phyloP scores from a whole-genome alignment of 2,888 invertebrate species.

The Saturnia japonica region DNA sequence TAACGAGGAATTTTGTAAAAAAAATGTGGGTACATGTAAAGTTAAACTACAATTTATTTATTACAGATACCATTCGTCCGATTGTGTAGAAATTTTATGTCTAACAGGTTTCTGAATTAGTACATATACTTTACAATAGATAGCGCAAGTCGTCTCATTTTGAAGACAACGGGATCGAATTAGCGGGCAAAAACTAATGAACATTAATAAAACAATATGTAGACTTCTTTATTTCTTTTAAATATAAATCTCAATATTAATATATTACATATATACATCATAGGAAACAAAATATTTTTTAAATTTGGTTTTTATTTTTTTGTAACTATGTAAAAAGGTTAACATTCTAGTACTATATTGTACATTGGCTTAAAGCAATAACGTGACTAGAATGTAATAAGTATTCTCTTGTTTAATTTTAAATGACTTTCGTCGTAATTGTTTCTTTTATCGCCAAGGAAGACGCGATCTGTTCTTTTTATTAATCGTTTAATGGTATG shows the following conservation, averaged over 20 bases:
- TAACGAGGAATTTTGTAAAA: too few relatives aligned
- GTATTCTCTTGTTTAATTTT: slow-evolving; percentile 1
- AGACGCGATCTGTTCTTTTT: neutral
- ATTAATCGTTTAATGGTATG: neutral
- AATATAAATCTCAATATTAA: neutral
- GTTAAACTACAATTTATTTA: too few relatives aligned
- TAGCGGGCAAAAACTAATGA: neutral
- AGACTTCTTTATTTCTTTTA: neutral
- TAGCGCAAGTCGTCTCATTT: too few relatives aligned
- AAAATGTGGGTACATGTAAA: too few relatives aligned
- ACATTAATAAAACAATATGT: neutral
- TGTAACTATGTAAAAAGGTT: neutral
- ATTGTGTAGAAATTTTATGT: too few relatives aligned
- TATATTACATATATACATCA: neutral
- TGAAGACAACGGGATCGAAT: neutral
- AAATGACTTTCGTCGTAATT: neutral
- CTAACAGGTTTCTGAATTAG: too few relatives aligned
- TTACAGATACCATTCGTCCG: too few relatives aligned
- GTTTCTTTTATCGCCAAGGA: neutral
- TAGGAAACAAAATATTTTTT: too few relatives aligned
- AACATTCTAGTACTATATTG: neutral
- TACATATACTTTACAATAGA: too few relatives aligned
- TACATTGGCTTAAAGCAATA: neutral
- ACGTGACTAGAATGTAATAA: neutral
- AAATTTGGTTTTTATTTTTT: neutral